Base-by-base conservation (phyloP, 1,140 invertebrate species). In the Sycophila sp. region DNA sequence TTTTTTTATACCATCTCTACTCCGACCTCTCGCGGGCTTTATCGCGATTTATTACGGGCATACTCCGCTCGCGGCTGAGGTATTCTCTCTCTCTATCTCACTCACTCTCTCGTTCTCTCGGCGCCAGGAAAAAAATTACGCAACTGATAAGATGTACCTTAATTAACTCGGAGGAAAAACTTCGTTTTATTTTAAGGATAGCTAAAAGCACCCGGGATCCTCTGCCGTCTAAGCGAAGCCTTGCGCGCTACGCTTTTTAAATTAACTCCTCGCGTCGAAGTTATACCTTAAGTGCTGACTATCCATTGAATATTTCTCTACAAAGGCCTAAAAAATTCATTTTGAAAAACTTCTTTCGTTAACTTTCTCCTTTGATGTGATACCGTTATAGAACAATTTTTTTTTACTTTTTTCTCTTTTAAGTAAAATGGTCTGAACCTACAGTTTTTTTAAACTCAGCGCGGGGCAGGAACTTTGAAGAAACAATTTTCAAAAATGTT, bases 241-340 rank as follows among this genome's bases (percentile, higher is more conserved):
- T n/a, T n/a, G n/a, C n/a, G n/a, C n/a, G n/a, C n/a, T n/a, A n/a
- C 32, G 36, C 32, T 68, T 68, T 68, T 68, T 69, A 56, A 62
- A 69, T 62, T 62, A 62, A 53, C 45, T 42, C n/a, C 30, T 28
- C 24, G 28, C 40, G 45, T n/a, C 30, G n/a, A 68, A 49, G 36
- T 60, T 67, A 67, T 67, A 22, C 34, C 51, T 58, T 36, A 40
- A 55, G 49, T 64, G 19, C 62, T n/a, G 42, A 11, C 38, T 59
- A 28, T 38, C 7, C 59, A 62, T 30, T 26, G 49, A 56, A 42
- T 42, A 66, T 66, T 42, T 45, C 30, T 24, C 5, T 24, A 4
- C 28, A 32, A 22, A 62, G 40, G 59, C 42, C 28, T 62, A 19
- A n/a, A n/a, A n/a, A n/a, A n/a, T n/a, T n/a, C n/a, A n/a, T n/a